Percentiles rank a stretch among this genome's conserved stretches.
phyloP scores from a whole-genome alignment of 1,140 invertebrate species.

The Cherax quadricarinatus region DNA sequence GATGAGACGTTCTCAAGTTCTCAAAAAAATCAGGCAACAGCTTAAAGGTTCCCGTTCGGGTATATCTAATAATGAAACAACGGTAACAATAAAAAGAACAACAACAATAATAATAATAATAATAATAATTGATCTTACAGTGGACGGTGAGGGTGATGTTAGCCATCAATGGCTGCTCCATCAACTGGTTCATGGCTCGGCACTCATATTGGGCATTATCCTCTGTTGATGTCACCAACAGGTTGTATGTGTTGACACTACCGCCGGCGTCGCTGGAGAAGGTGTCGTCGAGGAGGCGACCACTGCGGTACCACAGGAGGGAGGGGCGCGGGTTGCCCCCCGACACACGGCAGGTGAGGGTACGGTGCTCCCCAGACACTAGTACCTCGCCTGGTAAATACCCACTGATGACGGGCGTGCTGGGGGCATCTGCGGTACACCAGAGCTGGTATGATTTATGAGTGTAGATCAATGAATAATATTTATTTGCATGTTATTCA shows the following conservation, averaged over 20 bases:
- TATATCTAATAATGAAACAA: too few species aligned
- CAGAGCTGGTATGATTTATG: too few species aligned
- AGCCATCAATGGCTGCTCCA: conserved; percentile 9
- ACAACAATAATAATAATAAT: not conserved
- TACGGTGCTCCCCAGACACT: not conserved
- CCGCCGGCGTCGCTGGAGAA: not conserved
- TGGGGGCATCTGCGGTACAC: conserved; percentile 88
- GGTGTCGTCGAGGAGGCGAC: conserved; percentile 84
- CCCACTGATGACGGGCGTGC: conserved; percentile 93
- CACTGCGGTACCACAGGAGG: conserved; percentile 95
- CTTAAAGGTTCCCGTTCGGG: too few species aligned
- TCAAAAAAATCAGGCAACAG: not conserved
- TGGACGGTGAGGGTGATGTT: conserved; percentile 45
- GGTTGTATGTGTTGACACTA: conserved; percentile 4
- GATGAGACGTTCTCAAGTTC: not conserved
- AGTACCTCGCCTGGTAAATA: conserved; percentile 86
- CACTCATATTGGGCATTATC: conserved; percentile 38
- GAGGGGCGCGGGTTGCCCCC: conserved; percentile 84
- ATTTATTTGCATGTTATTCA: too few species aligned
- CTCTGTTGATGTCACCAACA: not conserved
- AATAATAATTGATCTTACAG: conserved; percentile 13
- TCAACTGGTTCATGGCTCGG: not conserved
- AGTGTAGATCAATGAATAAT: too few species aligned
- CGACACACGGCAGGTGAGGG: conserved; percentile 10
- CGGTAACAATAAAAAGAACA: too few species aligned